Base-by-base conservation (phyloP, 2,888 invertebrate species). In the Dryobota labecula region DNA sequence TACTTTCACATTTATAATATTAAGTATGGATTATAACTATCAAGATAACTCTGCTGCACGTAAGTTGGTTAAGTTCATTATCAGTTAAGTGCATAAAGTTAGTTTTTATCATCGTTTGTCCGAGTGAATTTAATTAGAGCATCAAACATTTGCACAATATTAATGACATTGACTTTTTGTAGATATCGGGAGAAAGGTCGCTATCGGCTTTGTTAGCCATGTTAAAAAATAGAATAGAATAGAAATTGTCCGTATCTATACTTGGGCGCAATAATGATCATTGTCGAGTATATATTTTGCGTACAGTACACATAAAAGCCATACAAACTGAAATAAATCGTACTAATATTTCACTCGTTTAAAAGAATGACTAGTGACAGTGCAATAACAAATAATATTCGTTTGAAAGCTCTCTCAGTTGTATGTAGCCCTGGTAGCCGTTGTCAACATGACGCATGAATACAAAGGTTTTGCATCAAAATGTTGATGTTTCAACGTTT, bases 301-400 rank as follows among this genome's bases (percentile, higher is more conserved):
- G 0, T 24, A 45, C 30, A 27, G 18, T 27, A 24, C 33, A 51
- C 70, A 69, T 53, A 9, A 47, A 45, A 58, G 45, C 38, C 47
- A 70, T 51, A 64, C 24, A 70, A 63, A 51, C 30, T 80, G 65
- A 63, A 63, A 80, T 62, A 76, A 80, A 78, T 76, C 20, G 41
- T 20, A 49, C 41, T 51, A 64, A 78, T 78, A 78, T 76, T 63
- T 81, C 81, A 80, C 49, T 45, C 57, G 51, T 53, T 62, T 80
- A 27, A 67, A 78, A 70, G 41, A 49, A 70, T 76, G 64, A 20
- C n/a, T 38, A 43, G 30, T 80, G 81, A 76, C 76, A 75, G 53
- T 63, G 53, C 54, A 38, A 36, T 78, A 65, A 53, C 73, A 69
- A 78, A 82, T 65, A 73, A 58, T 61, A 68, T 72, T 70, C 56